Evolutionary conservation across 2,113 vertebrate genomes (phyloP).

Genomic region (Nothocercus nigrocapillus): DNA sequence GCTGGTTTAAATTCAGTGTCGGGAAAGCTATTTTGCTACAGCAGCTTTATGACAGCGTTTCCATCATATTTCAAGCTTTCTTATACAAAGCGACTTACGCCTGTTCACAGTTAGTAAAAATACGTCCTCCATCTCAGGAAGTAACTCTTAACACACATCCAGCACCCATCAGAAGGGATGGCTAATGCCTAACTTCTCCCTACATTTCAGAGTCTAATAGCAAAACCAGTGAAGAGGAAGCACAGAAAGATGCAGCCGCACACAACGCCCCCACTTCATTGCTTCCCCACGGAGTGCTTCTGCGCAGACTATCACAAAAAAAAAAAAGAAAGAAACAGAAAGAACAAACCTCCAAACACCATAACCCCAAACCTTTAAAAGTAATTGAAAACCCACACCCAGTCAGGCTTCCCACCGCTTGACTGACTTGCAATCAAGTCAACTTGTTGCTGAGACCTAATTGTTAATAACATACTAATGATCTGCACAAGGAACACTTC

Average conservation of each 20-base stretch:
- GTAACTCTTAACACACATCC: background rate
- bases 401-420: constrained; percentile 11
- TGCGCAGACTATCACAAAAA: background rate
- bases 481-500: constrained; percentile 13
- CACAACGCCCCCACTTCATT: constrained; percentile 31
- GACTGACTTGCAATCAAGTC: constrained; percentile 18
- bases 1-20: background rate
- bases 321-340: background rate
- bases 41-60: background rate
- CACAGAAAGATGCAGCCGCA: background rate
- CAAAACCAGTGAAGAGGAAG: constrained; percentile 18
- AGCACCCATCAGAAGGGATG: background rate
- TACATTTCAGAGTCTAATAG: constrained; percentile 31
- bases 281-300: constrained; percentile 28
- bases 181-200: constrained; percentile 6
- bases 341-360: background rate
- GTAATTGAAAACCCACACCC: constrained; percentile 29
- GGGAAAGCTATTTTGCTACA: constrained; percentile 7
- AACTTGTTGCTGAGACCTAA: constrained; percentile 19
- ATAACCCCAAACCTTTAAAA: constrained; percentile 24
- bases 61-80: background rate
- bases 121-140: background rate
- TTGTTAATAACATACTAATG: constrained; percentile 52
- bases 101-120: constrained; percentile 46
- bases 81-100: constrained; percentile 7